Base-by-base conservation (phyloP, 2,113 vertebrate species). In the Grammomys surdaster region DNA sequence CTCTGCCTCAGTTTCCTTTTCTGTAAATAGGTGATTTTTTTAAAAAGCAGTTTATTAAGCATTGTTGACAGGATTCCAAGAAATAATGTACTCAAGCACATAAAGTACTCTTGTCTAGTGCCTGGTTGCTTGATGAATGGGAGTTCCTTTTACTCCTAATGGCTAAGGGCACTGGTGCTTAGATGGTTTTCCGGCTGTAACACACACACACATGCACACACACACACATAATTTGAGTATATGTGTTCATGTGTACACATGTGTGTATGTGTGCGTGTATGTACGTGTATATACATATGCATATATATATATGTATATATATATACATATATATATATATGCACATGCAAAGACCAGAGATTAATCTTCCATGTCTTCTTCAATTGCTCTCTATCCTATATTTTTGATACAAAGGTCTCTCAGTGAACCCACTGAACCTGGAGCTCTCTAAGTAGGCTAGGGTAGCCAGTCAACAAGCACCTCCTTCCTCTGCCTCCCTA, bases 51-150 rank as follows among this genome's bases (percentile, higher is more conserved):
- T 46, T 88, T 92, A 70, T 77, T 58, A 60, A 60, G 31, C 9
- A 51, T 17, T 77, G 20, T 73, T 5, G 14, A 9, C 36, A 94
- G 69, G n/a, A 46, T 40, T 67, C 40, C 26, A 91, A 73, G 93
- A 85, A 94, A 94, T 88, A 87, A 95, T 40, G 56, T 56, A 88
- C 73, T 60, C 75, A 93, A 73, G 81, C 72, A 88, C 33, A 54
- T 82, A 40, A 88, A 80, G 40, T 54, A 31, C 51, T 88, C 65
- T 56, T 54, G 89, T 28, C 63, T 69, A 3, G 40, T 31, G 40
- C 72, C 63, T 94, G 93, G 93, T 78, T 93, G 51, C 63, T 80
- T 97, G 95, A 94, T 94, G 76, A 96, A 94, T 97, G 84, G 91
- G 69, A 91, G 84, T 78, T 94, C 69, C 78, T 89, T 87, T 70